Evolutionary conservation across 2,113 vertebrate genomes (phyloP), one percentile per base, ranked within the genome.

Genomic region (Miniopterus natalensis): DNA sequence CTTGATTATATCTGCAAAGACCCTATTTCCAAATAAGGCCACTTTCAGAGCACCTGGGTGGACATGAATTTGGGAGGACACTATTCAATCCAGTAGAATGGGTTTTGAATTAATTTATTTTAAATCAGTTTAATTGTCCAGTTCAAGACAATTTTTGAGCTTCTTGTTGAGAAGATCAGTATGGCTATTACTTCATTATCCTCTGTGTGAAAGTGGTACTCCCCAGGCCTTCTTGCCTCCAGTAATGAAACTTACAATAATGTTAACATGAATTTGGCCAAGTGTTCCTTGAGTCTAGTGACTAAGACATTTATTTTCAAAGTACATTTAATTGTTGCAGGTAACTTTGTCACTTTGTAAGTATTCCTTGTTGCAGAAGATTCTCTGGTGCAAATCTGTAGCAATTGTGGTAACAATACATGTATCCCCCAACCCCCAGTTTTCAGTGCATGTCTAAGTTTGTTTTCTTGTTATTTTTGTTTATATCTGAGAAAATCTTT

Each of bases 291-390:
- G 70, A 55, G 4, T 84, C 25, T 90, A 59, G 15, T 73, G 49
- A 90, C n/a, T 63, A 90, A 83, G 49, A 86, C 21, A n/a, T 90
- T 92, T 95, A 57, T 90, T 95, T 93, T 91, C 20, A 91, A 91
- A 95, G 66, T 93, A n/a, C 14, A 57, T 91, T 91, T n/a, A 77
- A 84, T 85, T 86, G 55, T 90, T 86, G 2, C 23, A 83, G 27
- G 9, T 86, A 86, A 83, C 42, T 86, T 84, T 53, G 57, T 79
- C 29, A 51, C 20, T 78, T 45, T 86, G 0, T 77, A 36, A 91
- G 18, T 91, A 53, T 70, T 92, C 8, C 23, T 93, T 84, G 11
- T 84, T 95, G 84, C 13, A 66, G 42, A 96, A 85, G 49, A 88
- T 88, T 88, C 57, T 95, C 36, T 84, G 36, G 57, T 84, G 49